A percentile compares a stretch with the other conserved stretches of the same genome.
Evolutionary conservation across 2,797 vertebrate species (phyloP).

Genomic region (Sciaenops ocellatus): DNA sequence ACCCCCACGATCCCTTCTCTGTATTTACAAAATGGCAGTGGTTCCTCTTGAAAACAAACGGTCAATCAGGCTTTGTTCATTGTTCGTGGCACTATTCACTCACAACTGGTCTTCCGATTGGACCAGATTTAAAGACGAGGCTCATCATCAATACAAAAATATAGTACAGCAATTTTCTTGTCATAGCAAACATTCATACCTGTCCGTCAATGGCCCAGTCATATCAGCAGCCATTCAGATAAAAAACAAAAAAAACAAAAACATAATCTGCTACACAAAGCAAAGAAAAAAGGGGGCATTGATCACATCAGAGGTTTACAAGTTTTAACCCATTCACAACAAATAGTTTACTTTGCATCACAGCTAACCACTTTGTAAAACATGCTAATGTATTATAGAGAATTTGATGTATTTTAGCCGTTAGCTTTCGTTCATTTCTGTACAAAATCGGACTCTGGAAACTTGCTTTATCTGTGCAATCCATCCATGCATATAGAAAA

Average conservation of each 20-base stretch:
- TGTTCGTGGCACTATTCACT: constrained; percentile 6
- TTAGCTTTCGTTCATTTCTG: constrained; percentile 3
- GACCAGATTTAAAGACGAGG: constrained; percentile 44
- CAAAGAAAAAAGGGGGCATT: constrained; percentile 6
- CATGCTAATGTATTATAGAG: not conserved
- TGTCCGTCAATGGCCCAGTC: constrained; percentile 70
- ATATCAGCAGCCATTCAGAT: constrained; percentile 63
- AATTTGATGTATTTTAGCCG: not conserved
- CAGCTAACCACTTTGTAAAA: not conserved
- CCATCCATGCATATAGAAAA: not conserved
- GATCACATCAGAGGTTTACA: constrained; percentile 22
- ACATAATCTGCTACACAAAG: constrained; percentile 45
- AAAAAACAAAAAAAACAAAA: not conserved
- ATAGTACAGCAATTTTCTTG: constrained; percentile 80
- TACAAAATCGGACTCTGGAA: not conserved
- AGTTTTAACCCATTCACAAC: not conserved
- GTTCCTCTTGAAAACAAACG: constrained; percentile 42
- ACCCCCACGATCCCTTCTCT: constrained; percentile 10
- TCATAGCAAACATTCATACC: constrained; percentile 83
- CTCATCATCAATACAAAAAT: constrained; percentile 75
- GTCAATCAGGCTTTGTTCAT: constrained; percentile 43
- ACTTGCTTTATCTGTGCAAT: not conserved
- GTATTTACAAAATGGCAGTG: constrained; percentile 75
- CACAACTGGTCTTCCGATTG: constrained; percentile 5
- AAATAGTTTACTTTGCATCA: not conserved